Base-by-base conservation (phyloP, 2,113 vertebrate species). In the Pluvianellus socialis region DNA sequence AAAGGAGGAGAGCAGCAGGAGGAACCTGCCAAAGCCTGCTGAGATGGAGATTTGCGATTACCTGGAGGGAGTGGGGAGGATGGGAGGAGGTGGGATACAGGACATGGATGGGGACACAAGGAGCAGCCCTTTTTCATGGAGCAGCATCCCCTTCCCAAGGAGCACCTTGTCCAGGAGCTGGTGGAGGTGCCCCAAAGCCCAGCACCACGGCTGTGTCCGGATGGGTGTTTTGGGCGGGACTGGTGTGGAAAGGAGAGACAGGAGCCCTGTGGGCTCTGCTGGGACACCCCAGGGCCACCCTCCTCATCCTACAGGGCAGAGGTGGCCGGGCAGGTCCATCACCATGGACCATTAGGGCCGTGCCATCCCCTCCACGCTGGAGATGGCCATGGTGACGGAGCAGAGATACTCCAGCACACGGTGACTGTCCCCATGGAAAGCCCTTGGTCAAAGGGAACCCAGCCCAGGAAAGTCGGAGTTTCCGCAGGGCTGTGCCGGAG, bases 1-100 rank as follows among this genome's bases (percentile, higher is more conserved):
- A 80, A 95, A 91, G 80, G 58, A 87, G 27, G 21, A 92, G 70
- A 95, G 53, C 61, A 79, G 93, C 76, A 47, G 61, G 66, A 89
- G 58, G 56, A 92, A 84, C 80, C 59, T 85, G 73, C 63, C 62
- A 72, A 66, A 28, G 22, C 83, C 42, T n/a, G 33, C 68, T 55
- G 47, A 73, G 55, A 73, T 42, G 65, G 56, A 61, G 89, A 71
- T 90, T 81, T 87, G 73, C 40, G 58, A 7, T 79, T 81, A 50
- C 40, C 44, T 68, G 24, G 45, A 20, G 9, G 26, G 40, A 40
- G 6, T 7, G 9, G 17, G 5, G 55, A 16, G 18, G 12, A 15
- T 35, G 52, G 82, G 83, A 71, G n/a, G 53, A 18, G 22, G 17
- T 5, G 12, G 73, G 68, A 59, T 55, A 63, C 3, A 1, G 1